phyloP scores from a whole-genome alignment of 1,140 invertebrate species.

The Achroia grisella region DNA sequence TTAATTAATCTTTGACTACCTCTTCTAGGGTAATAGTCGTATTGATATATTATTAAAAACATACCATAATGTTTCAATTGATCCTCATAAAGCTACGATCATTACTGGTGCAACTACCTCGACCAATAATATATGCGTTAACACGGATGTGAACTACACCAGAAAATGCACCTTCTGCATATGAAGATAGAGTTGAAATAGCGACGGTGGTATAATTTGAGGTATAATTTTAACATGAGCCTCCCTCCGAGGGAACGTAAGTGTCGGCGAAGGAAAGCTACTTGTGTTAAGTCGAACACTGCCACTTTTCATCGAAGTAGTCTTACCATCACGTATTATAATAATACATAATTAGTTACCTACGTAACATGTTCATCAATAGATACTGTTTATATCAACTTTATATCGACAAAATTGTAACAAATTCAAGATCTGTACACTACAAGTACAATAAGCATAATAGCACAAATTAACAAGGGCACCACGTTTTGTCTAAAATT shows the following conservation, averaged over 20 bases:
- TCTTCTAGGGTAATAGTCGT: no score
- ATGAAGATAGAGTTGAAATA: not conserved
- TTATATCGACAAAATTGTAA: no score
- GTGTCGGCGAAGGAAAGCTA: conserved; percentile 28
- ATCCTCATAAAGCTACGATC: conserved; percentile 18
- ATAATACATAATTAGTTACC: no score
- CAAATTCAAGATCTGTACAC: no score
- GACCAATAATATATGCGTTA: conserved; percentile 38
- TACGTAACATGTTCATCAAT: no score
- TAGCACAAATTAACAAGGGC: no score
- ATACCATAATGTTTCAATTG: conserved; percentile 5
- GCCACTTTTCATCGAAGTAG: conserved; percentile 39
- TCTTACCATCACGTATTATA: conserved; percentile 1
- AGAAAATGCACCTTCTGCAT: not conserved
- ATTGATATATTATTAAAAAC: no score
- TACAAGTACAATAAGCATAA: no score
- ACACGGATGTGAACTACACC: conserved; percentile 9
- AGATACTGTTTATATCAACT: no score
- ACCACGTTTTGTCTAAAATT: no score
- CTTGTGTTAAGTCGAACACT: conserved; percentile 27
- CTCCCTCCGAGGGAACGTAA: conserved; percentile 10
- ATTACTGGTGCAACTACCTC: conserved; percentile 19
- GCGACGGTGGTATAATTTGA: not conserved
- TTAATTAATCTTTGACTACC: no score
- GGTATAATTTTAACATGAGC: not conserved